Evolutionary conservation across 2,113 vertebrate genomes (phyloP).

Genomic region (Brachypodius melanocephalos): DNA sequence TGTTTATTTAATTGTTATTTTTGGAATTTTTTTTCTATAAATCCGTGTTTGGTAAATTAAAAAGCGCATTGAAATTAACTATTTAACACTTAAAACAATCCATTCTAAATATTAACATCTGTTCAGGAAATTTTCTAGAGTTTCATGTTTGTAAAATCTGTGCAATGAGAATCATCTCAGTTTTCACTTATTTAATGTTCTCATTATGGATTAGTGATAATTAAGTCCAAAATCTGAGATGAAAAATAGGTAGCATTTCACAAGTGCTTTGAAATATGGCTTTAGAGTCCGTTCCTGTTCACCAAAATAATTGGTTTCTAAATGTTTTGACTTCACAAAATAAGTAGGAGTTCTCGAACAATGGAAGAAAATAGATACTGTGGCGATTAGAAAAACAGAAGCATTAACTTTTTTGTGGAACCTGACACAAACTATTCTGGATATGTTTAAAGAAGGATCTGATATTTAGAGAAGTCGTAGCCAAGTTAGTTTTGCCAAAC

Average conservation of each 20-base stretch:
- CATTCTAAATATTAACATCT: background rate
- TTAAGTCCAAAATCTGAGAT: background rate
- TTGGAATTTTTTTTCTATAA: background rate
- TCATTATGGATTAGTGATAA: background rate
- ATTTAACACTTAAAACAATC: background rate
- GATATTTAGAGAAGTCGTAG: background rate
- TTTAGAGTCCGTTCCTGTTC: background rate
- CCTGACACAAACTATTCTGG: background rate
- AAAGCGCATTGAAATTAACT: background rate
- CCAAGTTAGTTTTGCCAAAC: background rate
- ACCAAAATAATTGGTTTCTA: background rate
- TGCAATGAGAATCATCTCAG: background rate
- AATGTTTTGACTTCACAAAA: background rate
- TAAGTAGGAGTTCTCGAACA: background rate
- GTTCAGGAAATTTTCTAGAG: background rate
- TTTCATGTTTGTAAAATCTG: background rate
- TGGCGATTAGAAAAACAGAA: background rate
- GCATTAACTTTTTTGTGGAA: background rate
- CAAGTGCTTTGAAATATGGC: background rate
- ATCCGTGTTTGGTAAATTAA: background rate
- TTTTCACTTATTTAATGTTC: background rate
- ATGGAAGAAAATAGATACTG: background rate
- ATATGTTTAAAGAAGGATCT: background rate
- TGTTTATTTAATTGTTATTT: background rate
- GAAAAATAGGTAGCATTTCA: background rate